A percentile compares a stretch with the other conserved stretches of the same genome.
Conservation (phyloP, 2,888 invertebrate genomes). For the Villa cingulata region DNA sequence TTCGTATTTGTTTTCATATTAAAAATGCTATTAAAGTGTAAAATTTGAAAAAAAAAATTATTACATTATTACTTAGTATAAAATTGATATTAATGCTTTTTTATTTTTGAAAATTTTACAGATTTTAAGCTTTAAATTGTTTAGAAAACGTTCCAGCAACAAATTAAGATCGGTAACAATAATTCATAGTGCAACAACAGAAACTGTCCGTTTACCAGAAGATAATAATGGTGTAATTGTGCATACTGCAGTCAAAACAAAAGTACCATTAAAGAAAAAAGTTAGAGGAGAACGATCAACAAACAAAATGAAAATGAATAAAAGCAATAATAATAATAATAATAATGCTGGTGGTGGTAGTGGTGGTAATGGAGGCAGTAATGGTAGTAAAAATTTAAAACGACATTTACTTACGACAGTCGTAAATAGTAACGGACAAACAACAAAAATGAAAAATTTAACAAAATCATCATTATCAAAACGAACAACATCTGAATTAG, state of each 20-base stretch:
- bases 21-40: neutral
- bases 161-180: constrained; percentile 79
- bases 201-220: constrained; percentile 71
- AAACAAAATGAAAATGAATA: constrained; percentile 13
- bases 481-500: constrained; percentile 17
- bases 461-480: neutral
- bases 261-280: constrained; percentile 75
- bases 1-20: neutral
- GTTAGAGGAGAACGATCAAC: constrained; percentile 40
- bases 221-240: constrained; percentile 63
- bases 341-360: too few relatives aligned
- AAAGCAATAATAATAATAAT: neutral
- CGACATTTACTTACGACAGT: constrained; percentile 2
- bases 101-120: constrained; percentile 32
- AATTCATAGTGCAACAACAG: constrained; percentile 79
- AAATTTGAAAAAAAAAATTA: too few relatives aligned
- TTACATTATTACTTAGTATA: too few relatives aligned
- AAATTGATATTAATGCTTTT: too few relatives aligned
- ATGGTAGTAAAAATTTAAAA: too few relatives aligned
- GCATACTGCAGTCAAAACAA: constrained; percentile 74
- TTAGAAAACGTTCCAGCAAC: constrained; percentile 65
- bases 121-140: constrained; percentile 66
- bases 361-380: too few relatives aligned
- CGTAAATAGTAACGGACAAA: constrained; percentile 4
- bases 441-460: neutral